Evolutionary conservation across 2,113 vertebrate genomes (phyloP).

Genomic region (Prunella himalayana): DNA sequence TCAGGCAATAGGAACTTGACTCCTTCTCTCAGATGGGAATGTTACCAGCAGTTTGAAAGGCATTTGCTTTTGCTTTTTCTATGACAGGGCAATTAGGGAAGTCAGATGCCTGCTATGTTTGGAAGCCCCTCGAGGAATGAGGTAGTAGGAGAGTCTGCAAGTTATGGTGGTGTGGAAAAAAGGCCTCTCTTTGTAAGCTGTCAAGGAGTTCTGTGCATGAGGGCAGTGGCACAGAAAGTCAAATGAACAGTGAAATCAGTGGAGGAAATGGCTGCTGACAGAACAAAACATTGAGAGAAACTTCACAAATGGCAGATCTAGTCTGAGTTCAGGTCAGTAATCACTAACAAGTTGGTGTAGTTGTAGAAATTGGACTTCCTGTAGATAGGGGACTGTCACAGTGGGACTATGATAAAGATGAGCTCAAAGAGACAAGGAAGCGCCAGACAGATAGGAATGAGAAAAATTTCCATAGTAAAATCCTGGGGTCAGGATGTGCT

Average conservation of each 20-base stretch:
- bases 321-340: conserved; percentile 9
- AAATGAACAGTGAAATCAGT: conserved; percentile 30
- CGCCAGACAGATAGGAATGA: conserved; percentile 43
- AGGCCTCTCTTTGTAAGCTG: background rate
- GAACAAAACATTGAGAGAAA: conserved; percentile 5
- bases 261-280: background rate
- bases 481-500: conserved; percentile 60
- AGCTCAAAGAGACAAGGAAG: conserved; percentile 43
- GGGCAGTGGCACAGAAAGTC: conserved; percentile 15
- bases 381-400: conserved; percentile 17
- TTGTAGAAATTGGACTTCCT: conserved; percentile 20
- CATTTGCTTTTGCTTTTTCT: background rate
- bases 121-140: background rate
- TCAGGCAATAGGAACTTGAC: background rate
- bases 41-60: background rate
- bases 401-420: conserved; percentile 42
- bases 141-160: background rate
- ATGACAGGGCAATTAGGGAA: background rate
- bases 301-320: conserved; percentile 28
- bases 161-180: background rate
- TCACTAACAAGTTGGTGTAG: background rate
- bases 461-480: conserved; percentile 65
- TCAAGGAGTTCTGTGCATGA: background rate
- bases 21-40: background rate
- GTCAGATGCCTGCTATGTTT: background rate